Evolutionary conservation across 2,797 vertebrate genomes (phyloP).

Genomic region (Ciconia nigra): DNA sequence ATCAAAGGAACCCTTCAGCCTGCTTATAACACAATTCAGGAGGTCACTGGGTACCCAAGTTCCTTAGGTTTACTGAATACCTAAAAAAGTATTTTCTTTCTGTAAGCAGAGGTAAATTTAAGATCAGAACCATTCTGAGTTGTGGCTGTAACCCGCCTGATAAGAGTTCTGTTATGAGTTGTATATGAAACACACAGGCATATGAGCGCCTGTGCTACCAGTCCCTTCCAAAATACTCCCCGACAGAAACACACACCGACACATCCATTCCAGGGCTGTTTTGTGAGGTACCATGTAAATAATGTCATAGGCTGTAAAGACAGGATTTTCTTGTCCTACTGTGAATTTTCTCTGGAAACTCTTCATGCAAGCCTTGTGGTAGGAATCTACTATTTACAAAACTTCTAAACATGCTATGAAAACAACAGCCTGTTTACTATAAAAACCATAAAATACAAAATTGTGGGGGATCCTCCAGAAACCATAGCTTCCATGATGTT

Average conservation of each 20-base stretch:
- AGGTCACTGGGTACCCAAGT: background rate
- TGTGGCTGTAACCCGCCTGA: background rate
- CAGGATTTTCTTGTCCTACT: background rate
- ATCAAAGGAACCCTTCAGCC: background rate
- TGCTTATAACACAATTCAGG: background rate
- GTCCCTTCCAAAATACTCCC: background rate
- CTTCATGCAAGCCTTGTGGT: background rate
- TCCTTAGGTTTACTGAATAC: background rate
- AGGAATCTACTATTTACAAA: background rate
- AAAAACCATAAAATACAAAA: background rate
- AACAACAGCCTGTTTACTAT: background rate
- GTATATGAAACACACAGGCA: background rate
- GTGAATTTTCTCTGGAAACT: background rate
- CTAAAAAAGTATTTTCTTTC: too few species aligned
- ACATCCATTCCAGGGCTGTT: background rate
- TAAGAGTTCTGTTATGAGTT: background rate
- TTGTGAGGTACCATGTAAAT: background rate
- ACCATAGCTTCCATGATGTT: background rate
- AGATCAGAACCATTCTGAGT: rapidly evolving
- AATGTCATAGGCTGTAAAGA: background rate
- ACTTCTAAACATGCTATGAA: background rate
- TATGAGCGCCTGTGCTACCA: background rate
- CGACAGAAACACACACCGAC: background rate
- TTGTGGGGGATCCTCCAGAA: background rate
- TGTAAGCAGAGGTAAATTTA: background rate